phyloP scores from a whole-genome alignment of 2,888 invertebrate genomes.

The Allacma fusca region DNA sequence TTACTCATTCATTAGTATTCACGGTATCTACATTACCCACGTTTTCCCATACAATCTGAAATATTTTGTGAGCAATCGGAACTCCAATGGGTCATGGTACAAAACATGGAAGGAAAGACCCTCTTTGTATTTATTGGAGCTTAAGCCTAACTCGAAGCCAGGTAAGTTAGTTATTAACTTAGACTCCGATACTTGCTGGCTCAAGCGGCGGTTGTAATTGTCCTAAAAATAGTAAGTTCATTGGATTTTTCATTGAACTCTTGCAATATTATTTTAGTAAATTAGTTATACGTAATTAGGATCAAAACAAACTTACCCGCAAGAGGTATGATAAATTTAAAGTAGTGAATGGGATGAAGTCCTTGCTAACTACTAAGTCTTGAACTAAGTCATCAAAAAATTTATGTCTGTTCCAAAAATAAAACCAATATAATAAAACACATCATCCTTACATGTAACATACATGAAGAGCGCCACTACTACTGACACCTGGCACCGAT shows the following conservation, averaged over 20 bases:
- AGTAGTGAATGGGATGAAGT: slow-evolving; percentile 32
- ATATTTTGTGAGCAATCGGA: slow-evolving; percentile 16
- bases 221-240: not conserved
- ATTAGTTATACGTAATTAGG: no score
- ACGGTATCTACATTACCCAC: slow-evolving; percentile 13
- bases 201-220: not conserved
- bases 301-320: slow-evolving; percentile 3
- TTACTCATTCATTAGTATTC: not conserved
- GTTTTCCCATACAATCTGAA: slow-evolving; percentile 27
- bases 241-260: no score
- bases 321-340: slow-evolving; percentile 29
- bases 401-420: slow-evolving; percentile 26
- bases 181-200: not conserved
- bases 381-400: slow-evolving; percentile 25
- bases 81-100: not conserved
- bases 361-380: slow-evolving; percentile 21
- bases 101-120: not conserved
- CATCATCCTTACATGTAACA: no score
- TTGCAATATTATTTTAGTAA: no score
- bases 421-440: no score
- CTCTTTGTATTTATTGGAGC: not conserved
- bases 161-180: not conserved
- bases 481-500: no score
- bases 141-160: not conserved
- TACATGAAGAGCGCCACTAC: no score